phyloP scores from a whole-genome alignment of 2,888 invertebrate genomes.

The Brenthis hecate region DNA sequence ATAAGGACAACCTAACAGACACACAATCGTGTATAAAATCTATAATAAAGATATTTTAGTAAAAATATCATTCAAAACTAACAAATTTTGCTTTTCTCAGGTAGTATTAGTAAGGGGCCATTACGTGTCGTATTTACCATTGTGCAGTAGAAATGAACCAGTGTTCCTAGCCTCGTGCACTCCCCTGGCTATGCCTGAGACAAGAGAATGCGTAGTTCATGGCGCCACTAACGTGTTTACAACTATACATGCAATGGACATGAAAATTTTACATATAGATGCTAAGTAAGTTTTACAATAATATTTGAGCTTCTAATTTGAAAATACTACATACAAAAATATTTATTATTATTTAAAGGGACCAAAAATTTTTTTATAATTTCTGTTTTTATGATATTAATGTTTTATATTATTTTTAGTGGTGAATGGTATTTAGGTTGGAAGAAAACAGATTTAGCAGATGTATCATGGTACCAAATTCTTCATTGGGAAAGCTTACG shows the following conservation, averaged over 20 bases:
- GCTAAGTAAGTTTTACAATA: conserved; percentile 36
- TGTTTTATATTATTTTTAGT: conserved; percentile 83
- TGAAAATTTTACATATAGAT: conserved; percentile 98
- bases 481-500: conserved; percentile 97
- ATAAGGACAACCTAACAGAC: background rate
- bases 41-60: background rate
- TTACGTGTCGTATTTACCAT: conserved; percentile 95
- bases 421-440: conserved; percentile 98
- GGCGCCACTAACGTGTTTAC: conserved; percentile 99
- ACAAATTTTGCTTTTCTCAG: conserved; percentile 72
- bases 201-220: conserved; percentile 96
- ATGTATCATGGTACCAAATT: conserved; percentile 97
- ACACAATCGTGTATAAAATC: background rate
- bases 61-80: background rate
- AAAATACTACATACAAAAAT: conserved; percentile 31
- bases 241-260: conserved; percentile 97
- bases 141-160: conserved; percentile 96
- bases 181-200: conserved; percentile 98
- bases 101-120: conserved; percentile 98
- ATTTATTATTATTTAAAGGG: background rate
- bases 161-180: conserved; percentile 98
- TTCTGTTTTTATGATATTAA: background rate
- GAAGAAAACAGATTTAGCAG: conserved; percentile 92
- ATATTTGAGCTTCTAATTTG: background rate
- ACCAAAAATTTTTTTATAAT: too few relatives aligned